A percentile compares a stretch with the other conserved stretches of the same genome.
Evolutionary conservation across 1,140 invertebrate genomes (phyloP).

Genomic region (Pseudomyrmex concolor): DNA sequence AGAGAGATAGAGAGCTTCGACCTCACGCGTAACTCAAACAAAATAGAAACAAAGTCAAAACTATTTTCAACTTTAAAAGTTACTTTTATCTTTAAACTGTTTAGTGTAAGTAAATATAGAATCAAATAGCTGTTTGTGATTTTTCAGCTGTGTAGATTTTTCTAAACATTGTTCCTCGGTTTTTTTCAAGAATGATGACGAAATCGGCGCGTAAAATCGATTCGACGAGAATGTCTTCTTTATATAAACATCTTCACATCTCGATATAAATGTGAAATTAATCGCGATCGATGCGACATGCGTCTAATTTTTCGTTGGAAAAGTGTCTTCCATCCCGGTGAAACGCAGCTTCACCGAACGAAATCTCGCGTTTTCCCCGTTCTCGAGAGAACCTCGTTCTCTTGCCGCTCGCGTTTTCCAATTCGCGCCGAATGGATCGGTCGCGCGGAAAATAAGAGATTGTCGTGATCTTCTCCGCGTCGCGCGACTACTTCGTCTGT

Average conservation of each 20-base stretch:
- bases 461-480: slow-evolving; percentile 66
- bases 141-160: too few relatives aligned
- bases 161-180: too few relatives aligned
- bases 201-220: too few relatives aligned
- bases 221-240: too few relatives aligned
- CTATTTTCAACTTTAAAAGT: slow-evolving; percentile 2
- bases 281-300: slow-evolving; percentile 15
- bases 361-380: slow-evolving; percentile 49
- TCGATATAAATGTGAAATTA: background rate
- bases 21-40: slow-evolving; percentile 6
- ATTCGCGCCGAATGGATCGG: slow-evolving; percentile 73
- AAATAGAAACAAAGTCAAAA: background rate
- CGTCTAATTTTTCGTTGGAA: background rate
- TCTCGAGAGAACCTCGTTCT: slow-evolving; percentile 59
- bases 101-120: too few relatives aligned
- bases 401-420: slow-evolving; percentile 76
- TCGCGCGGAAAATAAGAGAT: slow-evolving; percentile 77
- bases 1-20: slow-evolving; percentile 28
- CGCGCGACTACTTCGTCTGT: slow-evolving; percentile 37
- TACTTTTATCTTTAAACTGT: background rate
- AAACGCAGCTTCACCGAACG: slow-evolving; percentile 38
- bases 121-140: too few relatives aligned
- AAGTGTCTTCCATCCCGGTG: slow-evolving; percentile 35
- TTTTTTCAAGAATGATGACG: too few relatives aligned
- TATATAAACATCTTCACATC: background rate